Evolutionary conservation across 1,140 invertebrate genomes (phyloP).

Genomic region (Araneus ventricosus): DNA sequence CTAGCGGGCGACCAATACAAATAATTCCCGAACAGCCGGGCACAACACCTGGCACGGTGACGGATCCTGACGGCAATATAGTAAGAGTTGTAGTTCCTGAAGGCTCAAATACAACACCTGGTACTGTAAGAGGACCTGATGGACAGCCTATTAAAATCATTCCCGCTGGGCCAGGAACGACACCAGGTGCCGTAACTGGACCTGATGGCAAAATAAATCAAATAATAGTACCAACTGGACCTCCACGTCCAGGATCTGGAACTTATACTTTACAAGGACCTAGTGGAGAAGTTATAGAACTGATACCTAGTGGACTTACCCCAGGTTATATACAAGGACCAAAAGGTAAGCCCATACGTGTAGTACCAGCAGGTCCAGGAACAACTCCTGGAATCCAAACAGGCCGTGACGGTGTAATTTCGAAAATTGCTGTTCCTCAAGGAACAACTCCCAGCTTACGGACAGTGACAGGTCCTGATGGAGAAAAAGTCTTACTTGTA

Average conservation of each 20-base stretch:
- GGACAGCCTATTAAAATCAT: slow-evolving; percentile 45
- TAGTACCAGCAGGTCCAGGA: slow-evolving; percentile 20
- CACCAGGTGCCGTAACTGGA: slow-evolving; percentile 40
- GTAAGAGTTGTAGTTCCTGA: neutral
- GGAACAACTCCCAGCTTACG: slow-evolving; percentile 6
- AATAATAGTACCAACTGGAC: neutral
- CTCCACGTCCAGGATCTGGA: neutral
- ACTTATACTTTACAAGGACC: neutral
- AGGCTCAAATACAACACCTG: slow-evolving; percentile 31
- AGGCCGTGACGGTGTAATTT: neutral
- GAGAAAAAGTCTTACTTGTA: neutral
- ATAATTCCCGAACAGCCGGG: slow-evolving; percentile 35
- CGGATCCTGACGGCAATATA: slow-evolving; percentile 23
- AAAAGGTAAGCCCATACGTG: slow-evolving; percentile 16
- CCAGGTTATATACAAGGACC: slow-evolving; percentile 18
- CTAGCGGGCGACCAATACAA: slow-evolving; percentile 2
- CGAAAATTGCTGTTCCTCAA: neutral
- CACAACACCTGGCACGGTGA: slow-evolving; percentile 43
- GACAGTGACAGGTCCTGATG: slow-evolving; percentile 27
- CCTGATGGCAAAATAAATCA: slow-evolving; percentile 5
- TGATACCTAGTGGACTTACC: neutral
- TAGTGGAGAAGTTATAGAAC: slow-evolving; percentile 8
- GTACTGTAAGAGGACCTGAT: neutral
- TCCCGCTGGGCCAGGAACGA: slow-evolving; percentile 41
- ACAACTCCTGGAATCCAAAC: slow-evolving; percentile 13